Base-by-base conservation (phyloP, 2,888 invertebrate species). In the Cephus pulcher region DNA sequence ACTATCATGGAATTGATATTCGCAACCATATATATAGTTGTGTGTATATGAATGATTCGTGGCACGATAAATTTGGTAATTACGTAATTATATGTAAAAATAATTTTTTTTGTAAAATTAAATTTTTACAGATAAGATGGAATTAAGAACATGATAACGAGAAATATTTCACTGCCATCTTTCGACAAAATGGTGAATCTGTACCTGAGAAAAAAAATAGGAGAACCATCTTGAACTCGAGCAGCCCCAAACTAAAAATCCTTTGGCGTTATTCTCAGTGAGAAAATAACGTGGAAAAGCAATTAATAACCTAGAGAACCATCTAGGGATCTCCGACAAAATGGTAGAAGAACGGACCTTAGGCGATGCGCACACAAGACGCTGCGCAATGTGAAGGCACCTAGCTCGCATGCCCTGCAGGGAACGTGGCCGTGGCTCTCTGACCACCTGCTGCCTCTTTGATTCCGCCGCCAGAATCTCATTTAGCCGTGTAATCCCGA, bases 381-480 rank as follows among this genome's bases (percentile, higher is more conserved):
- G 34, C 32, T 34, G 71, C 71, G 71, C 71, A 71, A 71, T 34
- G 71, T 15, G 34, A 71, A 82, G 82, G 84, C 79, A 84, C 82
- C 84, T 85, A 56, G 56, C 56, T 56, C 84, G 33, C 71, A 34
- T 86, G 82, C 83, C 85, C 86, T 81, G 83, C 80, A 81, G 87
- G 83, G 83, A 81, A 80, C 83, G 78, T 74, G 77, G 76, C 76
- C 76, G 79, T 79, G 80, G 75, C 84, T 84, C 56, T 56, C 85
- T 89, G 91, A 89, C 91, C 91, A 89, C 91, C 91, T 89, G 91
- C 91, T 91, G 91, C 90, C 90, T 85, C 90, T 91, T 91, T 91
- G 91, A 91, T 91, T 89, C 88, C 82, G 88, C 89, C 91, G 90
- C 90, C 89, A 85, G 85, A 89, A 90, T 90, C 89, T 90, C 88